Evolutionary conservation across 2,888 invertebrate genomes (phyloP).

Genomic region (Cremastobaeus sp.): DNA sequence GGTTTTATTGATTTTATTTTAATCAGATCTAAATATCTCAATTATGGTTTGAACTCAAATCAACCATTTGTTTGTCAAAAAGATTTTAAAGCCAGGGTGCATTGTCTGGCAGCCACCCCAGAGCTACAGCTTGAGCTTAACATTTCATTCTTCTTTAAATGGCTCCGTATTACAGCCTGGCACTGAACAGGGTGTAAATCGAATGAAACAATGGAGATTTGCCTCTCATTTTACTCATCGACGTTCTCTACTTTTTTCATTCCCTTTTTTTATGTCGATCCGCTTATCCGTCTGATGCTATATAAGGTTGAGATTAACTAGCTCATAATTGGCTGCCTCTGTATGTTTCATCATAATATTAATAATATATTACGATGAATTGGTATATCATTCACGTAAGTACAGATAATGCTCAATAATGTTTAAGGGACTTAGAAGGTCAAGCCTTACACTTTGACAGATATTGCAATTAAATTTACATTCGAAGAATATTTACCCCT

Average conservation of each 20-base stretch:
- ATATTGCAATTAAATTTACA: too few species aligned
- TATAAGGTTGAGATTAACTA: conserved; percentile 66
- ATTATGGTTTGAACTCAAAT: conserved; percentile 76
- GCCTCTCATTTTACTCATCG: conserved; percentile 60
- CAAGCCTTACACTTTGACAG: too few species aligned
- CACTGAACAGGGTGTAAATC: conserved; percentile 73
- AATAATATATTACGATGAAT: conserved; percentile 10
- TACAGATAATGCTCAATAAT: too few species aligned
- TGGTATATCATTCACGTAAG: too few species aligned
- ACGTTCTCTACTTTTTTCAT: conserved; percentile 51
- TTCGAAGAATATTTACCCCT: too few species aligned
- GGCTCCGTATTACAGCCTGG: conserved; percentile 71
- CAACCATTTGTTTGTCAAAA: conserved; percentile 76
- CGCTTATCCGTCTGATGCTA: conserved; percentile 65
- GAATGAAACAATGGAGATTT: conserved; percentile 75
- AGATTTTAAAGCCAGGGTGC: conserved; percentile 76
- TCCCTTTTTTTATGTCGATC: conserved; percentile 51
- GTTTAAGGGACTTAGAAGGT: too few species aligned
- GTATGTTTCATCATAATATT: conserved; percentile 35
- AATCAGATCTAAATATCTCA: conserved; percentile 78
- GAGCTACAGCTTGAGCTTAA: conserved; percentile 75
- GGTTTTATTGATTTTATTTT: conserved; percentile 77
- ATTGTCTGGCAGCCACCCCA: conserved; percentile 76
- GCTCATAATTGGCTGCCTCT: conserved; percentile 63
- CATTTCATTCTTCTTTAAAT: conserved; percentile 78